Percentiles rank a stretch among this genome's conserved stretches.
phyloP scores from a whole-genome alignment of 2,113 vertebrate species.

The Petrocephalus microphthalmus region DNA sequence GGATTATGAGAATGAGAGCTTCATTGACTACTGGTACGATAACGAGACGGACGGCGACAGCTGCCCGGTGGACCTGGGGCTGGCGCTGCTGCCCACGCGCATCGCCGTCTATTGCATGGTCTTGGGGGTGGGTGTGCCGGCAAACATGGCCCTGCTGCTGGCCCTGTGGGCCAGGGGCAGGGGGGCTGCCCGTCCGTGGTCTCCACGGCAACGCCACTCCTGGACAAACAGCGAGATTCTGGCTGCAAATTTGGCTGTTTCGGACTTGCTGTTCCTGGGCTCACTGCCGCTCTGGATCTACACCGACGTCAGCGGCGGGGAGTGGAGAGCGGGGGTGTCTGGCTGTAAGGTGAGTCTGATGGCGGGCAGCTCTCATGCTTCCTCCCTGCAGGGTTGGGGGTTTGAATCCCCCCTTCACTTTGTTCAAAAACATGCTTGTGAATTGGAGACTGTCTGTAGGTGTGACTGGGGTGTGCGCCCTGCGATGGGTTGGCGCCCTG shows the following conservation, averaged over 20 bases:
- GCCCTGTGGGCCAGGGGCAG: not conserved
- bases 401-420: not conserved
- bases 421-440: not conserved
- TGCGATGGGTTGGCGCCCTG: not conserved
- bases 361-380: not conserved
- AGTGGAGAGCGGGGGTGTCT: not conserved
- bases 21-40: not conserved
- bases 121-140: not conserved
- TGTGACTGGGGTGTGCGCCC: not conserved
- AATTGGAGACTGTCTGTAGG: not conserved
- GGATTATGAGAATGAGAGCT: not conserved
- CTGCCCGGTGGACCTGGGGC: not conserved
- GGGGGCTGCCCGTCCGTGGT: not conserved
- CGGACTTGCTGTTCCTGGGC: constrained; percentile 21
- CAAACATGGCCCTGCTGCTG: not conserved
- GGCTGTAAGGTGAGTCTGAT: constrained; percentile 10
- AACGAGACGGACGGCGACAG: not conserved
- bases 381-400: not conserved
- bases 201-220: not conserved
- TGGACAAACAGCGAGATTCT: constrained; percentile 23
- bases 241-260: constrained; percentile 1
- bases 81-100: not conserved
- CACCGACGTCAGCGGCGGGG: not conserved
- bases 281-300: constrained; percentile 22
- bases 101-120: not conserved